A percentile compares a stretch with the other conserved stretches of the same genome.
Conservation (phyloP, 2,797 vertebrate genomes). For the Melanotaenia nigrans region DNA sequence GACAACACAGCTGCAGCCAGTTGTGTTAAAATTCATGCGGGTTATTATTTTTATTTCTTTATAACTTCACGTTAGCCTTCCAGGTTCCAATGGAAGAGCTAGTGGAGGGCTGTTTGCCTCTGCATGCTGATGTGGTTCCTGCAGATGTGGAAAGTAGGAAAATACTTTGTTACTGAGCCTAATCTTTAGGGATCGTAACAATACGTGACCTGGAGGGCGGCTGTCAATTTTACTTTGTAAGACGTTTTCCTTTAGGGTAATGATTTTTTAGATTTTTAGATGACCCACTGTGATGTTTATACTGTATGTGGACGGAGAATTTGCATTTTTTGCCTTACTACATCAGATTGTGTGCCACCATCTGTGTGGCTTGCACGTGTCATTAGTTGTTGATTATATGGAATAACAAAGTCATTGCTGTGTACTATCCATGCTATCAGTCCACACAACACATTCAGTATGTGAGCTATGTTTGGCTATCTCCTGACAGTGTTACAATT, state of each 20-base stretch:
- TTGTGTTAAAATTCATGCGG: not conserved
- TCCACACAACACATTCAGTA: not conserved
- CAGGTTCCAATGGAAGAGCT: not conserved
- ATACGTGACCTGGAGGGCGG: too few species aligned
- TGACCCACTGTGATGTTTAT: too few species aligned
- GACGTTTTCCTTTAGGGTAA: too few species aligned
- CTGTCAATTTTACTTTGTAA: not conserved
- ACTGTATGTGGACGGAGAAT: too few species aligned
- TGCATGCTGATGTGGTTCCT: not conserved
- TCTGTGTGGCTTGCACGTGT: too few species aligned
- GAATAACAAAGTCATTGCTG: too few species aligned
- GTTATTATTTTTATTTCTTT: not conserved
- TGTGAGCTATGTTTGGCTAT: not conserved
- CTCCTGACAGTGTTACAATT: not conserved
- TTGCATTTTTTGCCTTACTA: too few species aligned
- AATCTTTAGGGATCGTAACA: not conserved
- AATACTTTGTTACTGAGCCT: too few species aligned
- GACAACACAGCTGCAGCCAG: not conserved
- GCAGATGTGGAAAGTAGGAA: not conserved
- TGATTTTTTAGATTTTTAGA: too few species aligned
- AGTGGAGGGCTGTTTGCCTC: not conserved
- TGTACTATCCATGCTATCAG: not conserved
- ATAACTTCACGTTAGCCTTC: not conserved
- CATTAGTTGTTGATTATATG: too few species aligned
- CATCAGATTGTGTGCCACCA: too few species aligned